phyloP scores from a whole-genome alignment of 2,113 vertebrate species.

The Amblyopsis rosae region DNA sequence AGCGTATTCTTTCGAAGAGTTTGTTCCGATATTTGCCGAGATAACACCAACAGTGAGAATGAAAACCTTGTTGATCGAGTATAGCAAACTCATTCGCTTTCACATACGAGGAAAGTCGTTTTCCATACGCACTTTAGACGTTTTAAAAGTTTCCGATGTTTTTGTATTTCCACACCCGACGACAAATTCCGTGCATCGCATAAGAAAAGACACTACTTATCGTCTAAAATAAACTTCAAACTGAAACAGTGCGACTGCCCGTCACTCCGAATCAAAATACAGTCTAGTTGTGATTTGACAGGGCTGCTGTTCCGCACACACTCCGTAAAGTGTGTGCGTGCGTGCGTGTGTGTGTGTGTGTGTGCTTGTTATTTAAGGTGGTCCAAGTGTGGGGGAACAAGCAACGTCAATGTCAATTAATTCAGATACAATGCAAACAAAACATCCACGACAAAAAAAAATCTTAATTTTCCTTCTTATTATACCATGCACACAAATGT shows the following conservation, averaged over 20 bases:
- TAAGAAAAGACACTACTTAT: not conserved
- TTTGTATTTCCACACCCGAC: not conserved
- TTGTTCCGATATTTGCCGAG: not conserved
- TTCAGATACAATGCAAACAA: too few relatives aligned
- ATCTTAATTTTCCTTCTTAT: too few relatives aligned
- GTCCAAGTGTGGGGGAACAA: too few relatives aligned
- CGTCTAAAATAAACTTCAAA: not conserved
- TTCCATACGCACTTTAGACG: not conserved
- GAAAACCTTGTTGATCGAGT: not conserved
- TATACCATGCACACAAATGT: too few relatives aligned
- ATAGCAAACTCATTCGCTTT: too few relatives aligned
- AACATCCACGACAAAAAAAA: too few relatives aligned
- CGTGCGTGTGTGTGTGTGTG: not conserved
- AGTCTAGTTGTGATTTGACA: slow-evolving; percentile 50
- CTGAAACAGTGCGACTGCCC: not conserved
- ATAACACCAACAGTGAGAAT: not conserved
- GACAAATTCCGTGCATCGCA: not conserved
- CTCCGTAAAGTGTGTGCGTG: not conserved
- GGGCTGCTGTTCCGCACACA: not conserved
- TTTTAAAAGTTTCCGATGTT: rapidly evolving
- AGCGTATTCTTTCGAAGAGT: not conserved
- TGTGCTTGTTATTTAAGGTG: not conserved
- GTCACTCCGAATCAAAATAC: slow-evolving; percentile 3
- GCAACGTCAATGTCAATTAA: too few relatives aligned
- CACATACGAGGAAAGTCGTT: not conserved